Base-by-base conservation (phyloP, 2,888 invertebrate species). In the Schizotus pectinicornis region DNA sequence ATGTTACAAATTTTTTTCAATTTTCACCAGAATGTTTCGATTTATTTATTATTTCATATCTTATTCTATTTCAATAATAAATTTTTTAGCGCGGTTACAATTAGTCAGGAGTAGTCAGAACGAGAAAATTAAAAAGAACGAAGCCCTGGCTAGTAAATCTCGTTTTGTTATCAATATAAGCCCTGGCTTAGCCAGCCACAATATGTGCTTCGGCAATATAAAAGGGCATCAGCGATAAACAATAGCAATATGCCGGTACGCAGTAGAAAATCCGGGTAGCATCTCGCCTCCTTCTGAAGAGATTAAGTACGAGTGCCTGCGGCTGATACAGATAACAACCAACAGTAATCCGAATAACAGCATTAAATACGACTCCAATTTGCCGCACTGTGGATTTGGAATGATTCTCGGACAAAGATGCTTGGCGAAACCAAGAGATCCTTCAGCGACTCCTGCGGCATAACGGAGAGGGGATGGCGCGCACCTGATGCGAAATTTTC, bases 351-450 rank as follows among this genome's bases (percentile, higher is more conserved):
- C 80, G 75, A 79, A 79, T 81, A 81, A 81, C 80, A 81, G 80
- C 81, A 80, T 81, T 81, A 81, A 81, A 81, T 81, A 80, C 81
- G 79, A 78, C 79, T 80, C 77, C 81, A 81, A 81, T 81, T 81
- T 81, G 78, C 81, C 81, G 81, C 81, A 77, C 79, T 79, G 81
- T 80, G 81, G 79, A 79, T 79, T 79, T 74, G 76, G 75, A 77
- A 77, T 76, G 72, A 77, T 78, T 75, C 71, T 72, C 69, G 71
- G 69, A 74, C 68, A 73, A 69, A 76, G 72, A 75, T 74, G 73
- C 71, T 52, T 58, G 63, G 62, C 60, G 63, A 62, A 66, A 64
- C 68, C 48, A 61, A 59, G 60, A 68, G 69, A 68, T 70, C 70
- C 69, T 67, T 68, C 67, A 68, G 58, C 62, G 31, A 46, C 45